Evolutionary conservation across 2,113 vertebrate genomes (phyloP).

Genomic region (Reinhardtius hippoglossoides): DNA sequence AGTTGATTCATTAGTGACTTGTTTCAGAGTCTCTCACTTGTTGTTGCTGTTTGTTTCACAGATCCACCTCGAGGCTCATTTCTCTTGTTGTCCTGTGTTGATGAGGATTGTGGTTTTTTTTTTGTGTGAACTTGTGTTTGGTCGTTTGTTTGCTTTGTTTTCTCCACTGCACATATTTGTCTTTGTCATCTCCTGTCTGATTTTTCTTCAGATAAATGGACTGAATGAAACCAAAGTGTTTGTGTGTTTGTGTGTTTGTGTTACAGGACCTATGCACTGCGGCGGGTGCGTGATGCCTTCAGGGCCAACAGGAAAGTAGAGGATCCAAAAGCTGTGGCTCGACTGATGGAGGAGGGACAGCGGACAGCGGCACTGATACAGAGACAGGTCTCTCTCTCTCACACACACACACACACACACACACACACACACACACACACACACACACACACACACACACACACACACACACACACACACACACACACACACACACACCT

Average conservation of each 20-base stretch:
- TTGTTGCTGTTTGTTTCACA: no score
- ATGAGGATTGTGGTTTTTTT: no score
- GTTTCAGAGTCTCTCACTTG: no score
- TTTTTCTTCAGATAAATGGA: background rate
- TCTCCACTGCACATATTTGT: no score
- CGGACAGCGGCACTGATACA: constrained; percentile 86
- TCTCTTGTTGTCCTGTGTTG: no score
- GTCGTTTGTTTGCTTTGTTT: no score
- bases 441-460: constrained; percentile 25
- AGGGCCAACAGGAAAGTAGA: constrained; percentile 87
- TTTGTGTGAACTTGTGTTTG: no score
- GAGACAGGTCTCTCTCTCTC: constrained; percentile 87
- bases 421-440: constrained; percentile 29
- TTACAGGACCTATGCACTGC: constrained; percentile 89
- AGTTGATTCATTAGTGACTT: no score
- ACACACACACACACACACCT: constrained; percentile 27
- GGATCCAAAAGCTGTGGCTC: constrained; percentile 85
- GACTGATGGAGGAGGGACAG: constrained; percentile 86
- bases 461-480: constrained; percentile 30
- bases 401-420: constrained; percentile 36
- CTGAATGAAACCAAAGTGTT: background rate
- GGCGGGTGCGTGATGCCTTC: constrained; percentile 93
- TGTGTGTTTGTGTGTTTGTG: background rate
- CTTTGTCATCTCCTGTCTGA: background rate
- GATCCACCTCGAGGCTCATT: no score